Conservation (phyloP, 2,888 invertebrate genomes). For the Diadegma fenestrale region DNA sequence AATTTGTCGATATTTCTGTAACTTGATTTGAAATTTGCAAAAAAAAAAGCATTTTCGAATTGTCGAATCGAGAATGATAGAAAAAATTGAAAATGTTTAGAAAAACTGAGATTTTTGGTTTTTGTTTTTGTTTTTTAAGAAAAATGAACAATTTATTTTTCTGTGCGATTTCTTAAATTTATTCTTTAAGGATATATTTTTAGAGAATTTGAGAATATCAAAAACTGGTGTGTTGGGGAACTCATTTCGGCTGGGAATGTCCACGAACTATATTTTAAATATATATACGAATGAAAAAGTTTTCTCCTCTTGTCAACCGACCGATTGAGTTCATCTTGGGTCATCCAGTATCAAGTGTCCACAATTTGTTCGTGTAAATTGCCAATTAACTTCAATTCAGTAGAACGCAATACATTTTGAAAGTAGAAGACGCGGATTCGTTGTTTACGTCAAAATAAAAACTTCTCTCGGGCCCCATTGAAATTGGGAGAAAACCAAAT, state of each 20-base stretch:
- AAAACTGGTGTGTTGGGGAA: no score
- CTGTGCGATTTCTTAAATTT: no score
- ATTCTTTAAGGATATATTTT: no score
- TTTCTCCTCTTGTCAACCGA: conserved; percentile 1
- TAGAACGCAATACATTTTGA: not conserved
- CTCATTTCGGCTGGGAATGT: not conserved
- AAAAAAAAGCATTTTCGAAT: no score
- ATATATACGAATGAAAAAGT: not conserved
- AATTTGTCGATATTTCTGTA: no score
- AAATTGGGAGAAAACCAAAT: not conserved
- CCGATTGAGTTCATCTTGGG: not conserved
- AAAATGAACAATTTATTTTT: no score
- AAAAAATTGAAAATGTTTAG: no score
- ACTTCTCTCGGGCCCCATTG: not conserved
- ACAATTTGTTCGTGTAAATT: conserved; percentile 15
- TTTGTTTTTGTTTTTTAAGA: no score
- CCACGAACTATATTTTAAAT: not conserved
- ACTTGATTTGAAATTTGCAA: no score
- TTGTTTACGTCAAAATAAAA: not conserved
- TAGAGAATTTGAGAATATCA: no score
- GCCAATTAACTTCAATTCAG: conserved; percentile 22
- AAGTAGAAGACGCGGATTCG: not conserved
- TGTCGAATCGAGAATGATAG: no score
- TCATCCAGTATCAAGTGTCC: not conserved
- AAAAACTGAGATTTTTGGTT: no score